A percentile compares a stretch with the other conserved stretches of the same genome.
These are phyloP conservation scores for Aporophyla nigra DNA, from an alignment of 2,888 invertebrate species.

Conservation along the genomic window DNA sequence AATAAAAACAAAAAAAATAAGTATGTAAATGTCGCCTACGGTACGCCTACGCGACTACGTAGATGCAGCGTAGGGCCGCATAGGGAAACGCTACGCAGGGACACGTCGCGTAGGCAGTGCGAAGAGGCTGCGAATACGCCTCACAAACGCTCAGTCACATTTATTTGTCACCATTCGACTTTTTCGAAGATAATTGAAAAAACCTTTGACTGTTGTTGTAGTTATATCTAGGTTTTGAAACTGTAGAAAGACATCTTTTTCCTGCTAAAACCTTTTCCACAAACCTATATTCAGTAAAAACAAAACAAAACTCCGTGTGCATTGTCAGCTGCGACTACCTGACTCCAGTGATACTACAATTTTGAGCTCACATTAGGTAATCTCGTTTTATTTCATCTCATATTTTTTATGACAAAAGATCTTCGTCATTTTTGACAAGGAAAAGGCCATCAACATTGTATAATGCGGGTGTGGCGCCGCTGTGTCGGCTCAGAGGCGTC, in stretches of 20 bases:
- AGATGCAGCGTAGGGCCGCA: neutral
- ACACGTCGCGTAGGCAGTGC: neutral
- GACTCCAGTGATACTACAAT: slow-evolving; percentile 83
- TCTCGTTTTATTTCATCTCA: slow-evolving; percentile 86
- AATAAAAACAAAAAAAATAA: too few relatives aligned
- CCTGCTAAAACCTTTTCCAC: slow-evolving; percentile 33
- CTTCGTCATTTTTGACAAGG: slow-evolving; percentile 91
- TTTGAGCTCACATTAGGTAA: slow-evolving; percentile 86
- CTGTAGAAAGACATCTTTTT: slow-evolving; percentile 5
- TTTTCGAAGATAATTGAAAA: neutral
- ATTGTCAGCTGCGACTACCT: slow-evolving; percentile 78
- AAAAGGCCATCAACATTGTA: slow-evolving; percentile 90
- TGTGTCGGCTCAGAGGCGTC: slow-evolving; percentile 82
- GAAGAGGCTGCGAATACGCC: neutral
- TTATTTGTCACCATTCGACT: neutral
- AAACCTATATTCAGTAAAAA: slow-evolving; percentile 43
- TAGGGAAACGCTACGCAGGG: slow-evolving; percentile 13
- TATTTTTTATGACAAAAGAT: slow-evolving; percentile 89
- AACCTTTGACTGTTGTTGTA: neutral
- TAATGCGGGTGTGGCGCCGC: slow-evolving; percentile 88
- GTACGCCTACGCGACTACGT: slow-evolving; percentile 6
- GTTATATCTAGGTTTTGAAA: neutral
- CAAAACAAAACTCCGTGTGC: slow-evolving; percentile 56
- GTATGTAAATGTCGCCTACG: too few relatives aligned
- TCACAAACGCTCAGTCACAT: neutral